Conservation (phyloP, 1,140 invertebrate genomes). For the Zaprionus ghesquierei region DNA sequence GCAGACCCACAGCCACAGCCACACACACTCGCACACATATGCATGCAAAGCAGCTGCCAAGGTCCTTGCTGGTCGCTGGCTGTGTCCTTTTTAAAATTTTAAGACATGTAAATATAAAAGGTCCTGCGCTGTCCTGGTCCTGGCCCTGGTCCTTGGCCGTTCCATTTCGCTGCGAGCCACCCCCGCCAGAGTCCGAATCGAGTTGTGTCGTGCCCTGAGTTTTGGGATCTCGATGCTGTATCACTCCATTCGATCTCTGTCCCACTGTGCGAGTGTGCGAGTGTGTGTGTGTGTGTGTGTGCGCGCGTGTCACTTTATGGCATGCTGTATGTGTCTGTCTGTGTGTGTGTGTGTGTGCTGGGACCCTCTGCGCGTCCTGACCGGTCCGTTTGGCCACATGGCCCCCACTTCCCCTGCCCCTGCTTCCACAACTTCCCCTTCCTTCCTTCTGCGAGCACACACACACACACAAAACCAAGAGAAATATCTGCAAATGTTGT, state of each 20-base stretch:
- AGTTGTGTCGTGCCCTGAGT: constrained; percentile 31
- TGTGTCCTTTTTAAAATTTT: constrained; percentile 70
- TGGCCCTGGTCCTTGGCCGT: constrained; percentile 15
- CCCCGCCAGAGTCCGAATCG: constrained; percentile 48
- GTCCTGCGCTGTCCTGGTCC: constrained; percentile 70
- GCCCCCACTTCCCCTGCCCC: background rate
- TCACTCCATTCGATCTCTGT: constrained; percentile 65
- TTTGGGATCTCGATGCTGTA: constrained; percentile 66
- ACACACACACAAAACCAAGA: constrained; percentile 14
- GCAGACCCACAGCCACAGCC: constrained; percentile 40
- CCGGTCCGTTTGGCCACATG: constrained; percentile 44
- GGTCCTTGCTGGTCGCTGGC: constrained; percentile 55
- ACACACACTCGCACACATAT: constrained; percentile 1
- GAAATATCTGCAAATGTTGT: constrained; percentile 78
- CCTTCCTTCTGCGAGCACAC: constrained; percentile 31
- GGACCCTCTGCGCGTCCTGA: constrained; percentile 56
- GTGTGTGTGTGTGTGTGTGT: constrained; percentile 13
- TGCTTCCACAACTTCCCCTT: background rate
- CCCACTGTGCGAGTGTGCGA: constrained; percentile 13
- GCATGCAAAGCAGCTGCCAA: constrained; percentile 70
- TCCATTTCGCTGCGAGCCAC: constrained; percentile 36
- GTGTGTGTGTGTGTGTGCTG: constrained; percentile 26
- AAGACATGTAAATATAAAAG: constrained; percentile 82
- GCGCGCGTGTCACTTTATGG: constrained; percentile 14
- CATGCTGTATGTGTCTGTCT: constrained; percentile 11